Evolutionary conservation across 2,797 vertebrate genomes (phyloP).

Genomic region (Amniataba percoides): DNA sequence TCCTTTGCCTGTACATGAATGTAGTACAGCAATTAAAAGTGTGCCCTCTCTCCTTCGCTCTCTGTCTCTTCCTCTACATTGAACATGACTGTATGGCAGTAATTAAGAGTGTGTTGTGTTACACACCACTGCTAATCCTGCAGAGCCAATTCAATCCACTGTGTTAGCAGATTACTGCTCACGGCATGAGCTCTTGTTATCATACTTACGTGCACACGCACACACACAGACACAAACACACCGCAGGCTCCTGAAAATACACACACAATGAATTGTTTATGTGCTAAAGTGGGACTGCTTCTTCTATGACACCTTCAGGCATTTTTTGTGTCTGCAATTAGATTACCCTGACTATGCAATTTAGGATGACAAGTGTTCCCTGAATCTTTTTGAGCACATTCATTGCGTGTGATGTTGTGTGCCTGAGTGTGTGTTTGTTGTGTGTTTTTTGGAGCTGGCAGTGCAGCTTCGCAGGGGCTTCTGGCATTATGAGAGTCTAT

Average conservation of each 20-base stretch:
- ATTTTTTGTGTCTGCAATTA: slow-evolving; percentile 61
- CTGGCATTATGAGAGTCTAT: not conserved
- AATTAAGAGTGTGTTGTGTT: slow-evolving; percentile 80
- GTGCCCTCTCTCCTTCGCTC: slow-evolving; percentile 13
- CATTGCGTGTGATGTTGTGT: not conserved
- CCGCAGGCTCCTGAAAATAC: slow-evolving; percentile 34
- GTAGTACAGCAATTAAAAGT: slow-evolving; percentile 59
- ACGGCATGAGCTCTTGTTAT: slow-evolving; percentile 71
- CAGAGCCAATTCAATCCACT: slow-evolving; percentile 75
- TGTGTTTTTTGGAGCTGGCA: not conserved
- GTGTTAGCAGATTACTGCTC: slow-evolving; percentile 78
- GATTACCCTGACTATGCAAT: slow-evolving; percentile 60
- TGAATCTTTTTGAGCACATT: slow-evolving; percentile 35
- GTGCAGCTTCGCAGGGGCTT: not conserved
- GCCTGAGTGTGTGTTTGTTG: slow-evolving; percentile 20
- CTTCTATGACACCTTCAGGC: slow-evolving; percentile 59
- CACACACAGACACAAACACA: not conserved
- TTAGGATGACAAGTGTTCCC: slow-evolving; percentile 50
- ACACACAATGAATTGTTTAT: slow-evolving; percentile 70
- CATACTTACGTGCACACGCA: not conserved
- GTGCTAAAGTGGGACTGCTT: slow-evolving; percentile 52
- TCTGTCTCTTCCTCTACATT: slow-evolving; percentile 48
- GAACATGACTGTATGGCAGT: slow-evolving; percentile 71
- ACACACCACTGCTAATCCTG: slow-evolving; percentile 79
- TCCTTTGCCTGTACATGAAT: slow-evolving; percentile 26